These are phyloP conservation scores for Callithrix jacchus DNA, from an alignment of 2,113 vertebrate species.

Conservation along the genomic window DNA sequence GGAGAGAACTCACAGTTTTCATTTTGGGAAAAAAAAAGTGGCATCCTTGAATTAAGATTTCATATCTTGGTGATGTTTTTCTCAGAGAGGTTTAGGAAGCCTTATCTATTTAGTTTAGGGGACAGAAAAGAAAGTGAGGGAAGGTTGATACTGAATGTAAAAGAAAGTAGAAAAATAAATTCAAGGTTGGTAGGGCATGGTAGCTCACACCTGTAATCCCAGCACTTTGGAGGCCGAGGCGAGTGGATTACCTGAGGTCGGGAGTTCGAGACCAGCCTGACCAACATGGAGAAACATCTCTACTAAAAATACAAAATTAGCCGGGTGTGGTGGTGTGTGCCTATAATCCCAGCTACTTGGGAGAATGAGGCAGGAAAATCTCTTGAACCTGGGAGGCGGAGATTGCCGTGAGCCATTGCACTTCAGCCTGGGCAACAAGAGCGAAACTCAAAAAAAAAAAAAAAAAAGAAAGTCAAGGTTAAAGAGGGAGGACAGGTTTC, in stretches of 20 bases:
- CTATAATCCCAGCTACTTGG: no score
- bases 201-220: no score
- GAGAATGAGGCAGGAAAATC: no score
- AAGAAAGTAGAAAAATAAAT: background rate
- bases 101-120: background rate
- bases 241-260: no score
- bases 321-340: no score
- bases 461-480: conserved; percentile 18
- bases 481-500: background rate
- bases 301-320: no score
- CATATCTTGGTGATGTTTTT: background rate
- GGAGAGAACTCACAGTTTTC: background rate
- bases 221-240: no score
- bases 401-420: no score
- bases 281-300: no score
- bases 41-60: background rate
- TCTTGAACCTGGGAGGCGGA: no score
- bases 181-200: background rate
- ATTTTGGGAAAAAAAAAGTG: background rate
- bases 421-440: no score
- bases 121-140: background rate
- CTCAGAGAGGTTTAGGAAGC: background rate
- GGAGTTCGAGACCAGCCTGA: no score
- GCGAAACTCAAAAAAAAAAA: background rate
- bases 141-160: background rate